Evolutionary conservation across 2,888 invertebrate genomes (phyloP).

Genomic region (Apodemia hepburni): DNA sequence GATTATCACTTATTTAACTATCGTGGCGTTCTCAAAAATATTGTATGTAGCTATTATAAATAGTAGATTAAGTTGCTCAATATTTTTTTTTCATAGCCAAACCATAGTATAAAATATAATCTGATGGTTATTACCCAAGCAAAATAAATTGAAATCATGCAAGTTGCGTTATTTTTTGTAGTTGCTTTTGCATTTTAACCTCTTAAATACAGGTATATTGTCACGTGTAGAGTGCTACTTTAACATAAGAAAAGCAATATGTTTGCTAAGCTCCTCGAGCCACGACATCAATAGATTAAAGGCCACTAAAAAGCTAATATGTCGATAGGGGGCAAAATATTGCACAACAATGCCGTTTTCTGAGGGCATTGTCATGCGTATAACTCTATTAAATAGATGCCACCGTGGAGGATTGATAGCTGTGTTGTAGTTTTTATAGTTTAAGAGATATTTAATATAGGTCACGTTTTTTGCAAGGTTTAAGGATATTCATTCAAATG

Average conservation of each 20-base stretch:
- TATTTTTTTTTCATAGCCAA: too few species aligned
- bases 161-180: background rate
- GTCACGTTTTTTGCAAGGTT: constrained; percentile 27
- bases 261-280: constrained; percentile 24
- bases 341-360: constrained; percentile 61
- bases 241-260: constrained; percentile 2
- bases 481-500: constrained; percentile 22
- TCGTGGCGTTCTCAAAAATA: too few species aligned
- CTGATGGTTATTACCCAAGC: too few species aligned
- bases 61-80: too few species aligned
- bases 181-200: background rate
- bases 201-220: background rate
- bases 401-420: constrained; percentile 68
- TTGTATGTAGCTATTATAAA: too few species aligned
- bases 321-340: constrained; percentile 60
- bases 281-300: constrained; percentile 41
- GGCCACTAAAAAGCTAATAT: constrained; percentile 64
- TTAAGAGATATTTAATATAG: constrained; percentile 28
- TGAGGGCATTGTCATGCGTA: constrained; percentile 57
- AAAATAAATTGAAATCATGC: too few species aligned
- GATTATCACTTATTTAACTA: too few species aligned
- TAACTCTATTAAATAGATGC: constrained; percentile 64
- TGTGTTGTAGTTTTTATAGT: constrained; percentile 22
- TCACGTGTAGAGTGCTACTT: constrained; percentile 5
- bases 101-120: too few species aligned